phyloP scores from a whole-genome alignment of 2,888 invertebrate genomes.

The Tachina lurida region DNA sequence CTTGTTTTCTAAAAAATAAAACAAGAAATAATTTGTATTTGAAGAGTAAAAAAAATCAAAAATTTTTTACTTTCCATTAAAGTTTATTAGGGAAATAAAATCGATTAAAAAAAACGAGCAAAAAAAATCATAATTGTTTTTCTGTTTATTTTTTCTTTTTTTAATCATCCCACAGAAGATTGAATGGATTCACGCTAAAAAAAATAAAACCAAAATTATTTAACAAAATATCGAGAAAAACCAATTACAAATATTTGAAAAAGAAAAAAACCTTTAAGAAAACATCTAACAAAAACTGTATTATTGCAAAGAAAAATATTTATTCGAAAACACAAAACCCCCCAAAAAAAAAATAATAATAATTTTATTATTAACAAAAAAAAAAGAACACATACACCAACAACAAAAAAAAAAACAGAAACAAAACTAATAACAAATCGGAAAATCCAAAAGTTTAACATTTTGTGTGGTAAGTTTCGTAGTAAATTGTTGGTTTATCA shows the following conservation, averaged over 20 bases:
- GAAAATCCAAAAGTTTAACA: conserved; percentile 76
- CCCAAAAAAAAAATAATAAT: conserved; percentile 61
- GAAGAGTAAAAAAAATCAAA: conserved; percentile 17
- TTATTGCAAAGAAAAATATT: conserved; percentile 71
- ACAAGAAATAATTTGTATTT: conserved; percentile 9
- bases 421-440: conserved; percentile 73
- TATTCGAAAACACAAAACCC: conserved; percentile 66
- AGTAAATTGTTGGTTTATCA: conserved; percentile 77
- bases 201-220: conserved; percentile 62
- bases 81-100: conserved; percentile 45
- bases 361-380: conserved; percentile 75
- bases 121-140: conserved; percentile 72
- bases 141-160: conserved; percentile 79
- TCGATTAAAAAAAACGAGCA: conserved; percentile 44
- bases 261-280: conserved; percentile 70
- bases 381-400: conserved; percentile 75
- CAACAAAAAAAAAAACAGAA: conserved; percentile 72
- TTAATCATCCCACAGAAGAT: conserved; percentile 83
- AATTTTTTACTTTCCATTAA: conserved; percentile 46
- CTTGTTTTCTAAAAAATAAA: conserved; percentile 25
- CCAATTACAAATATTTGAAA: conserved; percentile 71
- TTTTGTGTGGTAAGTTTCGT: conserved; percentile 83
- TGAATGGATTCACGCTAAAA: conserved; percentile 82
- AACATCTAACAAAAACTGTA: conserved; percentile 73
- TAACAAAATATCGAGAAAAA: conserved; percentile 70